Base-by-base conservation (phyloP, 2,113 vertebrate species). In the Macrotus californicus region DNA sequence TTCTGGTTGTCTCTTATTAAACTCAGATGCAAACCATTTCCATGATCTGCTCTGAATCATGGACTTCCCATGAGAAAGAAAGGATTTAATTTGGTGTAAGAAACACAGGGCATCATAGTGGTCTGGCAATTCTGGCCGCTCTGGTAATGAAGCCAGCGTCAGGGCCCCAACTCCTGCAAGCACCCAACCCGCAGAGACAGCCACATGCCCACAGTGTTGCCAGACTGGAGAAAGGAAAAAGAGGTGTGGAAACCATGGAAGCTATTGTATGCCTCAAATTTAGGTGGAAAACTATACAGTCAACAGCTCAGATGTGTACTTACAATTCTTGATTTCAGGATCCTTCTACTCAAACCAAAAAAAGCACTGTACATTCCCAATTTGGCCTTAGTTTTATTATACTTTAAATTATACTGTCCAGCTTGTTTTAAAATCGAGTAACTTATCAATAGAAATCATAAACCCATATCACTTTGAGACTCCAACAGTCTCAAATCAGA, bases 21-120 rank as follows among this genome's bases (percentile, higher is more conserved):
- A 89, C 31, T 95, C 85, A 84, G 87, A 89, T 61, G 87, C 46
- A 72, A 92, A 59, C 67, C 34, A 52, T 66, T 50, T 79, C 43
- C n/a, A 54, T 39, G 93, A 85, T 80, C 52, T 70, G 34, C 70
- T 80, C 34, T 76, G 95, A 96, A 24, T 95, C 93, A 85, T 11
- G 39, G 19, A 50, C 75, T 90, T 90, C 75, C 54, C 54, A 54
- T 31, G 72, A 56, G 59, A 86, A 93, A 81, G 76, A 93, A 34
- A 83, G 81, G 70, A 87, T 75, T 72, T 93, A 70, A 94, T 95
- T 94, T 73, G 67, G 52, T 73, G 10, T 34, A 85, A 86, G 82
- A 82, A 69, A 95, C 66, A 70, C 0, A 77, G 87, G 66, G 5
- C 22, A 84, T 72, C 72, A 48, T 4, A 61, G 59, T 77, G 90